Evolutionary conservation across 2,113 vertebrate species (phyloP).

Genomic region (Neolamprologus falcicula): DNA sequence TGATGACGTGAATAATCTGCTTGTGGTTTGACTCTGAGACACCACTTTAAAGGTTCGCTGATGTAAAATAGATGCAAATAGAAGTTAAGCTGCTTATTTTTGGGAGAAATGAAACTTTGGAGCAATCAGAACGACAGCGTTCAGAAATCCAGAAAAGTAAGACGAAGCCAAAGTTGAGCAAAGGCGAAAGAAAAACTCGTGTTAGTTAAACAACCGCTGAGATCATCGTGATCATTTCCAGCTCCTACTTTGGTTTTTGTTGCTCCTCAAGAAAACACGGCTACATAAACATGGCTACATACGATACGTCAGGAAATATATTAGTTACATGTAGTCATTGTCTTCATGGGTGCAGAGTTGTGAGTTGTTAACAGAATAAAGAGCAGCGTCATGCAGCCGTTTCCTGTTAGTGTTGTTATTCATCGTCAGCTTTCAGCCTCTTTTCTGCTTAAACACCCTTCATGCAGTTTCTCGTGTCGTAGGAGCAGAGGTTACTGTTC

Average conservation of each 20-base stretch:
- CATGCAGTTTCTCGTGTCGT: background rate
- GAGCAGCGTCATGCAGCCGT: background rate
- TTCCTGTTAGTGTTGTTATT: background rate
- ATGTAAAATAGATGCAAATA: background rate
- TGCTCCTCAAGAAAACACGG: background rate
- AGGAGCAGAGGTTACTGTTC: background rate
- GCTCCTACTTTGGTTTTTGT: background rate
- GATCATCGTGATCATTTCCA: background rate
- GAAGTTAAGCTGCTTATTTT: background rate
- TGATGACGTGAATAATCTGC: background rate
- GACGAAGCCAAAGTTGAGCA: background rate
- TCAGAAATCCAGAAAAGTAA: background rate
- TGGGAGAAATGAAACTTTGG: background rate
- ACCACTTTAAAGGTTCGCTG: background rate
- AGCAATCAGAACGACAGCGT: background rate
- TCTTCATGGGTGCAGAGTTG: background rate
- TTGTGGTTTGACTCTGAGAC: background rate
- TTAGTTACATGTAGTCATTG: background rate
- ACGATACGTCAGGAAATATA: background rate
- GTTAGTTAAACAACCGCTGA: background rate
- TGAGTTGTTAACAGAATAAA: background rate
- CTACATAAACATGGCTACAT: background rate
- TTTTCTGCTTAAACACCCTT: background rate
- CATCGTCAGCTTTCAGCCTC: background rate
- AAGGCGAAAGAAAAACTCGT: background rate